Base-by-base conservation (phyloP, 2,888 invertebrate species). In the Nomada hirtipes region DNA sequence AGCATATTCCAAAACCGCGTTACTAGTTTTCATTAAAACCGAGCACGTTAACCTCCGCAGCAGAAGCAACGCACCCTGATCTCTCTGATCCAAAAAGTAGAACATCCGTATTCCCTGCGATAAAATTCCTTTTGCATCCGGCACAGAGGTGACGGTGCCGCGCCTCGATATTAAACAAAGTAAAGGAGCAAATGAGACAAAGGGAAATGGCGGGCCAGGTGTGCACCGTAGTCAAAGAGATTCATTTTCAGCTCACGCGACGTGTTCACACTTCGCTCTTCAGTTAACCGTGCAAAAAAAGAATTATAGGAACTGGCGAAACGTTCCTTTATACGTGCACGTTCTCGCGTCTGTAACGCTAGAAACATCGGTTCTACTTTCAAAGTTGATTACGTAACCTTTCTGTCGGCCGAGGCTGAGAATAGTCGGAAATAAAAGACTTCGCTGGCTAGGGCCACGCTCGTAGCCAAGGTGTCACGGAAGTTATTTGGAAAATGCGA, bases 401-500 rank as follows among this genome's bases (percentile, higher is more conserved):
- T 36, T 36, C 36, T 36, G 9, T 36, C 36, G 36, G 7, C 36
- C 7, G 0, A 36, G 36, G 36, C 36, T 7, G 36, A 36, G 36
- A 36, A 18, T n/a, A n/a, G 52, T 59, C 20, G 11, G 29, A 78
- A 70, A 70, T 71, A 36, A 65, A 79, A 79, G 79, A 70, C 47
- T 42, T 13, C 44, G 11, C 15, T 2, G 26, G 65, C 23, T 23
- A 18, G 18, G 44, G 13, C 15, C 47, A 9, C 7, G 13, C 23
- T 9, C 42, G 20, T 2, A 15, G 44, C 15, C 13, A 23, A n/a
- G 13, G 11, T 61, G 65, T 57, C 10, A 2, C 26, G 63, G 9
- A 61, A 60, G 69, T 68, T 68, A 81, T 72, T 71, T 68, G n/a
- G 59, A 68, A 76, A 82, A 82, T 81, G 71, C 55, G 67, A 82